Base-by-base conservation (phyloP, 2,888 invertebrate species). In the Phoronis australis region DNA sequence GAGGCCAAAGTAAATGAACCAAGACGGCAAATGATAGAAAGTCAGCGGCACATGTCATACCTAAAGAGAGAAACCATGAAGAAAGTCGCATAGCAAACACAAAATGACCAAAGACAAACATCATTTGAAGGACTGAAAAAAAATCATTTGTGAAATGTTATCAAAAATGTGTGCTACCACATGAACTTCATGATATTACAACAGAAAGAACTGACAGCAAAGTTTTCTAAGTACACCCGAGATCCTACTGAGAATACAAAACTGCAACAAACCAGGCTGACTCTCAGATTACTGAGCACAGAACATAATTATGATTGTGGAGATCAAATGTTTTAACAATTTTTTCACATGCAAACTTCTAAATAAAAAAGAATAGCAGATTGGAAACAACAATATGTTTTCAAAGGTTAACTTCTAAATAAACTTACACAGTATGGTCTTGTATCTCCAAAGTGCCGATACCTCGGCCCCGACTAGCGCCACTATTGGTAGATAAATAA, bases 1-100 rank as follows among this genome's bases (percentile, higher is more conserved):
- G 91, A 37, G 96, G 96, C 95, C 95, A 97, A 55, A 97, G 80
- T 56, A 97, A 80, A 73, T 96, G 95, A 0, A 94, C 88, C 87
- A 96, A 90, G 35, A 94, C 89, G 64, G 90, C 90, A 75, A 90
- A 93, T 1, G 94, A 95, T 65, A 95, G 83, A 76, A 93, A 91
- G 73, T 97, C 95, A 1, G 93, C 95, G 1, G 94, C 91, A 74
- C 92, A 92, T 22, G 91, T 92, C 68, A 96, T 93, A 68, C 93
- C 95, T 92, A 77, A 40, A 42, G 37, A 24, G 24, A 42, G 9
- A 24, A 1, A 25, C 42, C n/a, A n/a, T n/a, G n/a, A 24, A 1
- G 42, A 23, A 22, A 42, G 15, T 22, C 3, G 2, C 3, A 3
- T 3, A 31, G 35, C 15, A 12, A 12, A 12, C 9, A 15, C 15